Evolutionary conservation across 2,888 invertebrate genomes (phyloP), one percentile per base, ranked within the genome.

Genomic region (Drosophila multiciliata): DNA sequence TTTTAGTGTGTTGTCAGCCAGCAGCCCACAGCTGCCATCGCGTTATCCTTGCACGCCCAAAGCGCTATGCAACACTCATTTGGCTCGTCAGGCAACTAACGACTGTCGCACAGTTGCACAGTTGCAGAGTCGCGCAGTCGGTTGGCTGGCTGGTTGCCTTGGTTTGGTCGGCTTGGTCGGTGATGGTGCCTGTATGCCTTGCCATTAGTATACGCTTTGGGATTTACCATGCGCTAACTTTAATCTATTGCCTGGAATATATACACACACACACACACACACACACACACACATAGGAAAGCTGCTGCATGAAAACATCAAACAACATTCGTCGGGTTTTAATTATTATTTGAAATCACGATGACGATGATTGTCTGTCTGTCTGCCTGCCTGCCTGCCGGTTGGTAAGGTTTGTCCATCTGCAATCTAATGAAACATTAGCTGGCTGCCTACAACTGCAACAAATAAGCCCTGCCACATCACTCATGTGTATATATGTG

Each of bases 331-430:
- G 82, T 73, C 69, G 73, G 83, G 66, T 78, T 82, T 82, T 82
- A 82, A 82, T 82, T 82, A 82, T 83, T 83, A 82, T 83, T 83
- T 83, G 82, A 76, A 81, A 80, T 83, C 75, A 80, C 75, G 67
- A 49, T 63, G 75, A 53, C 65, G 59, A 26, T 40, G 50, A 50
- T 61, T 65, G 62, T 69, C 73, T 71, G 68, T 53, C 50, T 40
- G 38, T 57, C 45, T 45, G 33, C 1, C n/a, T 40, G 38, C 11
- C n/a, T 26, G 23, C 23, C 23, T 23, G 23, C 2, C 23, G 23
- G 23, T 17, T 42, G 57, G 55, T 35, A 32, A 50, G 54, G 57
- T 58, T 73, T 33, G 61, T 38, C 66, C 64, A 45, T 38, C 33
- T 50, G 33, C 75, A 73, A 76, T 82, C 80, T 80, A 82, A 81